Percentiles rank a stretch among this genome's conserved stretches.
Conservation (phyloP, 1,140 invertebrate genomes). For the Lepidostoma basale region DNA sequence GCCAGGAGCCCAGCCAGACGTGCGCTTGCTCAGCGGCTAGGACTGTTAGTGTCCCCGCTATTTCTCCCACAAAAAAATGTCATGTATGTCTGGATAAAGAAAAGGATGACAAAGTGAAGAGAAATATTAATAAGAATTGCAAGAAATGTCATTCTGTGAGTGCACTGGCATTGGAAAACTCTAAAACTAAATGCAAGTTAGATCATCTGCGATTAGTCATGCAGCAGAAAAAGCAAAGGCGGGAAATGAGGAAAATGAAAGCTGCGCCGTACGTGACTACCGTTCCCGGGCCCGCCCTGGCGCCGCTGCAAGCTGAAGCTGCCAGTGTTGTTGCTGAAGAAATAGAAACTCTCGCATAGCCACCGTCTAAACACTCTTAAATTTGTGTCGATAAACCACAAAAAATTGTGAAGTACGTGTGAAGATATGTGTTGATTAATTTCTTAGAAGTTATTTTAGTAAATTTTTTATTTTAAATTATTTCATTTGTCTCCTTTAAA, state of each 20-base stretch:
- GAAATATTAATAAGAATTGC: slow-evolving; percentile 44
- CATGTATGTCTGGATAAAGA: slow-evolving; percentile 46
- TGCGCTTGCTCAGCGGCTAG: slow-evolving; percentile 18
- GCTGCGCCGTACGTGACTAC: slow-evolving; percentile 71
- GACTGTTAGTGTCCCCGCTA: slow-evolving; percentile 40
- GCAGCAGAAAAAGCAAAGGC: slow-evolving; percentile 82
- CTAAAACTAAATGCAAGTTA: slow-evolving; percentile 83
- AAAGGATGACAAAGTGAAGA: slow-evolving; percentile 41
- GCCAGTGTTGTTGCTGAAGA: slow-evolving; percentile 51
- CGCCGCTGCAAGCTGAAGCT: slow-evolving; percentile 48
- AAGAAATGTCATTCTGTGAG: slow-evolving; percentile 56
- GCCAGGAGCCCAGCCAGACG: neutral
- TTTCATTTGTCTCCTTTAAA: neutral
- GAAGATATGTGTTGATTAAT: neutral
- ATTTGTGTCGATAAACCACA: neutral
- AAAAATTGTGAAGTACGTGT: neutral
- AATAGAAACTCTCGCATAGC: slow-evolving; percentile 58
- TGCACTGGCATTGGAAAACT: slow-evolving; percentile 70
- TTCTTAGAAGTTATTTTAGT: neutral
- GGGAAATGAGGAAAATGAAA: slow-evolving; percentile 78
- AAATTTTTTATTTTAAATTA: neutral
- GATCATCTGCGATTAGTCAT: slow-evolving; percentile 84
- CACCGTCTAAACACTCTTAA: neutral
- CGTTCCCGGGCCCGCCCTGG: slow-evolving; percentile 50
- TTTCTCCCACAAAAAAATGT: slow-evolving; percentile 48